A percentile compares a stretch with the other conserved stretches of the same genome.
Evolutionary conservation across 2,888 invertebrate species (phyloP).

Genomic region (Scelioninae gen. 1): DNA sequence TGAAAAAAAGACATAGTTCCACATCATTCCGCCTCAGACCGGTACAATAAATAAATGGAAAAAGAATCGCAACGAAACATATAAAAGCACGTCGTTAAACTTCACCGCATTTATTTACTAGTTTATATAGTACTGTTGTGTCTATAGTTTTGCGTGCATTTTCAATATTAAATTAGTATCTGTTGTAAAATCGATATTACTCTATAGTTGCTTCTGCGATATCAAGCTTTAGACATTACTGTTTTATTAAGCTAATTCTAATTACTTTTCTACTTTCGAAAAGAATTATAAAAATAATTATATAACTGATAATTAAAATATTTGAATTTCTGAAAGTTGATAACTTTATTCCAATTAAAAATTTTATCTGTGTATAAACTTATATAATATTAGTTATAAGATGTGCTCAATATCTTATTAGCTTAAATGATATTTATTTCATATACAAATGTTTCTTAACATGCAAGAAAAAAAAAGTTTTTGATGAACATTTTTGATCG

Average conservation of each 20-base stretch:
- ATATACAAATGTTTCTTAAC: too few relatives aligned
- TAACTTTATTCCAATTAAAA: too few relatives aligned
- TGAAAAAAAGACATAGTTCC: slow-evolving; percentile 78
- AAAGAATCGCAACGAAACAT: slow-evolving; percentile 24
- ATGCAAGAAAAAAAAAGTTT: too few relatives aligned
- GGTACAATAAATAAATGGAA: not conserved
- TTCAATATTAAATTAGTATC: slow-evolving; percentile 81
- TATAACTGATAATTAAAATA: too few relatives aligned
- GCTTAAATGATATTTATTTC: too few relatives aligned
- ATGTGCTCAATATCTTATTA: too few relatives aligned
- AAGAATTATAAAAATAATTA: too few relatives aligned
- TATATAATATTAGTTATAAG: too few relatives aligned
- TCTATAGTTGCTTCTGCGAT: slow-evolving; percentile 44
- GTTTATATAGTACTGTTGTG: slow-evolving; percentile 40
- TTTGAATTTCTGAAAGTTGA: too few relatives aligned
- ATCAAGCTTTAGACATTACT: slow-evolving; percentile 29
- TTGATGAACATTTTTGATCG: too few relatives aligned
- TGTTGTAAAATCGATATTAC: slow-evolving; percentile 74
- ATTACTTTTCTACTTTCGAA: too few relatives aligned
- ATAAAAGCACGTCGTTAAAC: slow-evolving; percentile 37
- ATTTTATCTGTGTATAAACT: too few relatives aligned
- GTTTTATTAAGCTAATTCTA: slow-evolving; percentile 17
- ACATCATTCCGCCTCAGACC: slow-evolving; percentile 72
- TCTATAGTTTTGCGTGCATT: slow-evolving; percentile 71
- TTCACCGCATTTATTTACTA: slow-evolving; percentile 57